A percentile compares a stretch with the other conserved stretches of the same genome.
Conservation (phyloP, 2,797 vertebrate genomes). For the Vultur gryphus region DNA sequence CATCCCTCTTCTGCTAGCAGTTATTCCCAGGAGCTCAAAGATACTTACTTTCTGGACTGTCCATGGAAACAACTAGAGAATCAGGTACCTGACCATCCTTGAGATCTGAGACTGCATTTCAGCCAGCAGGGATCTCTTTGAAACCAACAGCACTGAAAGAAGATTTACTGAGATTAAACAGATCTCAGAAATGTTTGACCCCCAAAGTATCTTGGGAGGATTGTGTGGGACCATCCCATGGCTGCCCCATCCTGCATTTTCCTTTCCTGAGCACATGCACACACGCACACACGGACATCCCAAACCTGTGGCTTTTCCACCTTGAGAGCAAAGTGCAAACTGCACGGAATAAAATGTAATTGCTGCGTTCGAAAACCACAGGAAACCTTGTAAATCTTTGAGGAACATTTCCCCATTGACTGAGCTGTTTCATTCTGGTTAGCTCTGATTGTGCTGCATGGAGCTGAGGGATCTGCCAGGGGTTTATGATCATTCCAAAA, state of each 20-base stretch:
- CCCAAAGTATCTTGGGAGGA: background rate
- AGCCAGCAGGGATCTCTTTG: fast-evolving
- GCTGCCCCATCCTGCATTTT: background rate
- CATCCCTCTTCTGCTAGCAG: background rate
- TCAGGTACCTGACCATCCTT: background rate
- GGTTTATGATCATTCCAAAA: background rate
- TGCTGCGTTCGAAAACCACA: background rate
- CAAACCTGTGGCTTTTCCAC: background rate
- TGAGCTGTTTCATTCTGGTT: background rate
- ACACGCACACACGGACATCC: no score
- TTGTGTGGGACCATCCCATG: background rate
- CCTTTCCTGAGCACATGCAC: background rate
- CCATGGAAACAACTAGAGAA: background rate
- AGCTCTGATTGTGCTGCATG: background rate
- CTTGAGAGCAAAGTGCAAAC: background rate
- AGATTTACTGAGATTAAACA: background rate
- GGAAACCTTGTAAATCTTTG: background rate
- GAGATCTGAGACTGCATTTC: background rate
- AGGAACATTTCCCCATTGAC: background rate
- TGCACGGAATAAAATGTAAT: background rate
- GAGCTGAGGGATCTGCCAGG: background rate
- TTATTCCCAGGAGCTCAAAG: background rate
- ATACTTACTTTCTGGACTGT: background rate
- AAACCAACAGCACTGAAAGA: background rate
- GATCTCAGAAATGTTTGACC: background rate